Percentiles rank a stretch among this genome's conserved stretches.
phyloP scores from a whole-genome alignment of 2,113 vertebrate genomes.

The Cavia porcellus region DNA sequence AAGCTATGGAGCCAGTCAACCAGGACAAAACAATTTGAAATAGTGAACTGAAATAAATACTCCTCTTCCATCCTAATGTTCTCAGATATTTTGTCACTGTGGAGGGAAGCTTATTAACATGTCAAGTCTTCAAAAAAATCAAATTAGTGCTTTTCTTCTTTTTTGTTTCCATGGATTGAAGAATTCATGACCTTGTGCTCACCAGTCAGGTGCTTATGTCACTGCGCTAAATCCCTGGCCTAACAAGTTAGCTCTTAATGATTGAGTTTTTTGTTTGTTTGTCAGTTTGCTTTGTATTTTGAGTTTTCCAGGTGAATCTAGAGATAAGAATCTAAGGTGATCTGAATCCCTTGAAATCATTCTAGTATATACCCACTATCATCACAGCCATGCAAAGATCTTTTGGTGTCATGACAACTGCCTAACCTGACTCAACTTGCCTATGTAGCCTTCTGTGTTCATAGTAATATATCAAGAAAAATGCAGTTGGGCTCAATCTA shows the following conservation, averaged over 20 bases:
- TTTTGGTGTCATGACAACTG: not conserved
- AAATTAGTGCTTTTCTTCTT: not conserved
- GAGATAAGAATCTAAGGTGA: not conserved
- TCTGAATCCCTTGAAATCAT: not conserved
- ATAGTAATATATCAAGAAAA: not conserved
- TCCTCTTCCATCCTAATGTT: not conserved
- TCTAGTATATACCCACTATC: not conserved
- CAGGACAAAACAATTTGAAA: not conserved
- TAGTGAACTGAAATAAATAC: not conserved
- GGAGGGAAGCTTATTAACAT: not conserved
- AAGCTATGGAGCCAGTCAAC: not conserved
- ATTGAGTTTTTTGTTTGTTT: not conserved
- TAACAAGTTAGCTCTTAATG: too few relatives aligned
- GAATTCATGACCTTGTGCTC: too few relatives aligned
- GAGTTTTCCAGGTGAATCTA: not conserved
- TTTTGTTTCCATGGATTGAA: too few relatives aligned
- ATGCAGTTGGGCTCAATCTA: not conserved
- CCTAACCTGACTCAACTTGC: not conserved
- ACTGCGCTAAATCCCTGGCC: too few relatives aligned
- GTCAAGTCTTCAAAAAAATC: not conserved
- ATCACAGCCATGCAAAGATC: not conserved
- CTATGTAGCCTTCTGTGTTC: not conserved
- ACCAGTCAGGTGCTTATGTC: too few relatives aligned
- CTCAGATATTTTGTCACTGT: not conserved
- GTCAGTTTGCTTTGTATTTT: not conserved